phyloP scores from a whole-genome alignment of 1,140 invertebrate species.

The Archivesica marissinica region DNA sequence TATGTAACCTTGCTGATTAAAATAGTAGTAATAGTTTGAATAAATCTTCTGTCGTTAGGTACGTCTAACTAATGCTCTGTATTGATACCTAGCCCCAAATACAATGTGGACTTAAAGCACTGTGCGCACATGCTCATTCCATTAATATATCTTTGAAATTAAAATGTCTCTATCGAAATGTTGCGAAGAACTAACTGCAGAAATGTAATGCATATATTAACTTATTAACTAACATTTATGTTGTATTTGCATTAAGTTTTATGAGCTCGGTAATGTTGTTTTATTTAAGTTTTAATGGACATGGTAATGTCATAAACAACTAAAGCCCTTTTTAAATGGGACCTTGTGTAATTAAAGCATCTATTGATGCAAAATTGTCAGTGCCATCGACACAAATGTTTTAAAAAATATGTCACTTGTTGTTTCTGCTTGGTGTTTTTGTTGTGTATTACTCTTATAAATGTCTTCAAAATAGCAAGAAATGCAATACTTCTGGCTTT shows the following conservation, averaged over 20 bases:
- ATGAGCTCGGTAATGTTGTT: not conserved
- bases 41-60: no score
- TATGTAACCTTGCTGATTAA: no score
- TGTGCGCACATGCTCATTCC: no score
- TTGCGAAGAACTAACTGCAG: not conserved
- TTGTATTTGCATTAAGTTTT: constrained; percentile 20
- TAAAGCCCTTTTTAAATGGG: not conserved
- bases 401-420: constrained; percentile 6
- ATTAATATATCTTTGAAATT: no score
- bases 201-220: not conserved
- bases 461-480: constrained; percentile 7
- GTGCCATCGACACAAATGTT: not conserved
- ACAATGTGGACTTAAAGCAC: no score
- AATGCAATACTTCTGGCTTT: no score
- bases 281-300: constrained; percentile 30
- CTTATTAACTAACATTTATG: constrained; percentile 15
- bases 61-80: no score
- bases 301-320: constrained; percentile 1
- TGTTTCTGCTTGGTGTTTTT: constrained; percentile 1
- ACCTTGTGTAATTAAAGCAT: constrained; percentile 28
- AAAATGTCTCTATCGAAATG: no score
- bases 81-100: no score
- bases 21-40: no score
- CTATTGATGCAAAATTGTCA: constrained; percentile 9
- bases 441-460: not conserved